Conservation (phyloP, 2,113 vertebrate species). For the Parotia lawesii region DNA sequence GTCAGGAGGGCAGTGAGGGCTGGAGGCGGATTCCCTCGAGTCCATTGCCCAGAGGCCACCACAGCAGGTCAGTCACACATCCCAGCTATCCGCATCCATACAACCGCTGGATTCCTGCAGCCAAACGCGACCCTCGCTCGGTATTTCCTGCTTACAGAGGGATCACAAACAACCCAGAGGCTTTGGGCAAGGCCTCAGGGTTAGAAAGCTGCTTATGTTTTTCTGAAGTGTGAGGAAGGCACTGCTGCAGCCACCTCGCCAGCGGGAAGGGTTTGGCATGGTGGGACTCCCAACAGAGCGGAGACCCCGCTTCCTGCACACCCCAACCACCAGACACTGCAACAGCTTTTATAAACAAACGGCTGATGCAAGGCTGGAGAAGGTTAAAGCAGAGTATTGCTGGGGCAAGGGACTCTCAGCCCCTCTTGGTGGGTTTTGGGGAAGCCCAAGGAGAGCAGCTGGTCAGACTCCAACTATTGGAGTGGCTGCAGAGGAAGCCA, state of each 20-base stretch:
- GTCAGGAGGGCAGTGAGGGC: not conserved
- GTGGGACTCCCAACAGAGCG: not conserved
- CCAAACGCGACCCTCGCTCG: not conserved
- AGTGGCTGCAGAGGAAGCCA: not conserved
- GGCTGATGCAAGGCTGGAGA: not conserved
- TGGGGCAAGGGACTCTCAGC: not conserved
- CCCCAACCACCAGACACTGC: not conserved
- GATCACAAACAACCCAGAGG: not conserved
- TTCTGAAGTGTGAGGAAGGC: not conserved
- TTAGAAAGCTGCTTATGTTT: accelerated
- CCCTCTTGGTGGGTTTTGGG: not conserved
- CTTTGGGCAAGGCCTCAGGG: not conserved
- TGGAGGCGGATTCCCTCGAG: not conserved
- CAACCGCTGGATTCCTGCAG: not conserved
- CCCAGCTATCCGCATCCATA: not conserved
- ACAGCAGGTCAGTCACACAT: not conserved
- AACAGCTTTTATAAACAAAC: not conserved
- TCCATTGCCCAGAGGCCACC: not conserved
- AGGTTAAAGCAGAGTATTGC: not conserved
- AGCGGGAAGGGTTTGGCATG: accelerated
- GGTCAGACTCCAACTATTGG: not conserved
- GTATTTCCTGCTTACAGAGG: constrained; percentile 31
- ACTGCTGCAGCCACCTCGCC: accelerated
- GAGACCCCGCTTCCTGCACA: accelerated
- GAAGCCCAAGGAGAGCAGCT: not conserved